Evolutionary conservation across 2,113 vertebrate species (phyloP), one percentile per base, ranked within the genome.

Genomic region (Marmota monax): DNA sequence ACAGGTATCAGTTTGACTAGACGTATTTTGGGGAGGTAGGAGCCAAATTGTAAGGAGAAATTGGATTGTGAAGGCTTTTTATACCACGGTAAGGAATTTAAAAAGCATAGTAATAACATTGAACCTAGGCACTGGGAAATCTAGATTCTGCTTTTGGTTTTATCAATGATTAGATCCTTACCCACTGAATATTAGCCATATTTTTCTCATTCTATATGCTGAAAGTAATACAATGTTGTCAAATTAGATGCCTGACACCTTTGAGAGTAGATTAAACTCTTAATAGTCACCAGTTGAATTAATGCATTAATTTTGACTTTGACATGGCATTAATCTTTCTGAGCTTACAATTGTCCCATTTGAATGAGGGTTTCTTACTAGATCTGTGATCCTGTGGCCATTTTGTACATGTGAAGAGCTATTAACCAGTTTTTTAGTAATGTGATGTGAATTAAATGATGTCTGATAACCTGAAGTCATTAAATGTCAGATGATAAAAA

Each of bases 241-340:
- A 53, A 88, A 13, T 45, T 63, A 69, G 29, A 22, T 89, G 4
- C 51, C n/a, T 73, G 13, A 82, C 51, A 87, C 34, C 2, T n/a
- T n/a, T 37, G 72, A 95, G 87, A 63, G 70, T 79, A 63, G 29
- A 73, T 12, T 12, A 45, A 65, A 69, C 16, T 39, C 17, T 51
- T 32, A 45, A 10, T 48, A 73, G 48, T 88, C n/a, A 77, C 53
- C 67, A 61, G 32, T 32, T 92, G 70, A 88, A 69, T 88, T 79
- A 80, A 45, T 63, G 67, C 42, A 56, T 92, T 39, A 42, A 48
- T 92, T 70, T 27, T 85, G 16, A 82, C 58, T 82, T 96, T 84
- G 82, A 91, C 34, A 27, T 93, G 58, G 17, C n/a, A 56, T 96
- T 96, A 73, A 82, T 94, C 76, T 91, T 23, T 84, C 23, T 96